Conservation (phyloP, 2,888 invertebrate species). For the Tortrix viridana region DNA sequence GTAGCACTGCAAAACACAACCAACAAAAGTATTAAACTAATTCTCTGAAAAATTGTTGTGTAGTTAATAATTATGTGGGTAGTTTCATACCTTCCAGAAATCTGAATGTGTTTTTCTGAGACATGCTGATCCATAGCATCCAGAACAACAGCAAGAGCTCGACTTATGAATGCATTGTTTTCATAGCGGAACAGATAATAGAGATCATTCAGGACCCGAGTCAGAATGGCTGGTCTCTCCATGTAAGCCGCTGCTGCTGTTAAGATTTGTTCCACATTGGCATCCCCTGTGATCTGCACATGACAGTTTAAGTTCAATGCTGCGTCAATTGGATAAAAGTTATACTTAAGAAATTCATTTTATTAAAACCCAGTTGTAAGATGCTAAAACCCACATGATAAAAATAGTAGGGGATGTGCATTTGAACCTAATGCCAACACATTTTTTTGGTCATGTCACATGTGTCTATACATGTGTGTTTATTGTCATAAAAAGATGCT, state of each 20-base stretch:
- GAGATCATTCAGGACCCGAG: conserved; percentile 94
- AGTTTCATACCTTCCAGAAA: conserved; percentile 89
- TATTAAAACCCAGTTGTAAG: too few relatives aligned
- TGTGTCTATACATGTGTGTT: too few relatives aligned
- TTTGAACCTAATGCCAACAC: too few relatives aligned
- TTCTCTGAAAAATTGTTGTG: too few relatives aligned
- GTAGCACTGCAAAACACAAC: conserved; percentile 89
- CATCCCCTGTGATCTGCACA: conserved; percentile 93
- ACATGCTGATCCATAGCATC: conserved; percentile 96
- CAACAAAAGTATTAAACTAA: background rate
- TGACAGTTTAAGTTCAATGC: background rate
- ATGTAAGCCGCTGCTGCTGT: conserved; percentile 93
- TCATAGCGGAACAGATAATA: conserved; percentile 94
- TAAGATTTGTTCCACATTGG: conserved; percentile 94
- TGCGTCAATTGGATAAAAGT: background rate
- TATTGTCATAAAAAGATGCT: too few relatives aligned
- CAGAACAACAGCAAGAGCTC: conserved; percentile 91
- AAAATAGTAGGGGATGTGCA: too few relatives aligned
- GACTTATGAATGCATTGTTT: conserved; percentile 89
- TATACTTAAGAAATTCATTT: too few relatives aligned
- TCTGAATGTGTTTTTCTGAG: conserved; percentile 95
- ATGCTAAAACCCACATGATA: too few relatives aligned
- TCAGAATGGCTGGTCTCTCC: conserved; percentile 92
- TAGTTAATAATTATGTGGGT: background rate
- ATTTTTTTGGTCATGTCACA: too few relatives aligned